A percentile compares a stretch with the other conserved stretches of the same genome.
These are phyloP conservation scores for Scaptomyza pallida DNA, from an alignment of 1,140 invertebrate species.

Conservation along the genomic window DNA sequence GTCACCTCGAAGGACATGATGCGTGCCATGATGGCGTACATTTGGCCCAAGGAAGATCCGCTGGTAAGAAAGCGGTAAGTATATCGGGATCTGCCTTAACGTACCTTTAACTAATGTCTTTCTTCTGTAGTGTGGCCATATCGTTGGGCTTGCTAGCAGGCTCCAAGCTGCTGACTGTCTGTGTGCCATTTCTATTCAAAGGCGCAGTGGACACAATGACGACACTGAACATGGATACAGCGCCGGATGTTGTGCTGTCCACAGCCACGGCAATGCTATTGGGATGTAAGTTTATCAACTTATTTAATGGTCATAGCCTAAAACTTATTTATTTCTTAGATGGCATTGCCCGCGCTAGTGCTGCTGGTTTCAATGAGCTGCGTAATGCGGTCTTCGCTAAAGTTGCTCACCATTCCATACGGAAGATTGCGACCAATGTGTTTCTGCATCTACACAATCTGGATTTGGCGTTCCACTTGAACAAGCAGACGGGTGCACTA, in stretches of 20 bases:
- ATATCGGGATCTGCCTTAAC: not conserved
- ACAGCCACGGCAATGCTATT: slow-evolving; percentile 92
- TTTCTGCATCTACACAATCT: slow-evolving; percentile 98
- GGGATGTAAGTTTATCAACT: slow-evolving; percentile 90
- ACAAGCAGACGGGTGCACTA: slow-evolving; percentile 94
- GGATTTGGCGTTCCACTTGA: slow-evolving; percentile 97
- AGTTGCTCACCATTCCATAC: slow-evolving; percentile 98
- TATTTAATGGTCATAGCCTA: not conserved
- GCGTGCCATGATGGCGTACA: slow-evolving; percentile 93
- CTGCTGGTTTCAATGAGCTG: slow-evolving; percentile 97
- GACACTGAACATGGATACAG: slow-evolving; percentile 88
- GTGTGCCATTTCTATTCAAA: slow-evolving; percentile 99
- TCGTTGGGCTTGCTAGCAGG: slow-evolving; percentile 92
- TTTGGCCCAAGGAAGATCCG: slow-evolving; percentile 94
- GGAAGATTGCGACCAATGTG: slow-evolving; percentile 96
- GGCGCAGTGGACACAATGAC: slow-evolving; percentile 96
- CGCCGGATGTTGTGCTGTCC: slow-evolving; percentile 89
- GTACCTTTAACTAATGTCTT: not conserved
- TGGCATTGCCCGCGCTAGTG: slow-evolving; percentile 95
- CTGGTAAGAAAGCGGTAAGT: slow-evolving; percentile 71
- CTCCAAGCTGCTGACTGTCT: slow-evolving; percentile 95
- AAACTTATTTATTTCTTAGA: slow-evolving; percentile 88
- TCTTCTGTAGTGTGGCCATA: slow-evolving; percentile 89
- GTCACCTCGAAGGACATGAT: slow-evolving; percentile 93
- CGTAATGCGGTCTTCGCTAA: slow-evolving; percentile 99